Base-by-base conservation (phyloP, 2,797 vertebrate genomes). In the Rachycentron canadum region DNA sequence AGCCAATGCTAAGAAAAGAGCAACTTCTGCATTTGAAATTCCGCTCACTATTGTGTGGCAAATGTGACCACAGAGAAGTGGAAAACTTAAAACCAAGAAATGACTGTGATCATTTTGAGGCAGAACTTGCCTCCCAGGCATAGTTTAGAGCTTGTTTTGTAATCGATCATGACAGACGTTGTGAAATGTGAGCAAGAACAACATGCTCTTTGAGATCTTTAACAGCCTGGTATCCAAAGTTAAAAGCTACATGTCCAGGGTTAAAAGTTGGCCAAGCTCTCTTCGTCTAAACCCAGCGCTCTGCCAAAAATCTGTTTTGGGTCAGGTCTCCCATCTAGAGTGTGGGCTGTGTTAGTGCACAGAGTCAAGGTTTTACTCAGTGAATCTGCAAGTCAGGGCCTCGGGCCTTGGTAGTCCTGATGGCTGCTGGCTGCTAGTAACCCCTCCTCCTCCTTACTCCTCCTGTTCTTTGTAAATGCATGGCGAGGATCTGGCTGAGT, bases 291-390 rank as follows among this genome's bases (percentile, higher is more conserved):
- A 90, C 84, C 81, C 79, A 87, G 73, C 70, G 76, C 65, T 79
- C 88, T 92, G 93, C 93, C 93, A 94, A 94, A 91, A 89, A 88
- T 84, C 82, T 87, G 84, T 92, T 89, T 84, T 87, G 79, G 93
- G 92, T 93, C 93, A 91, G 69, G 76, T 84, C 89, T 91, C 80
- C 76, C 66, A 91, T 93, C 85, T 88, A 92, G 85, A 92, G 91
- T 90, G 93, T 93, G 88, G 92, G 91, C 89, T 92, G 90, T 73
- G 86, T 83, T 88, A 77, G 86, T 89, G 87, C 85, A 88, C 79
- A 73, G 84, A 93, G 91, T 94, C 91, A 91, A 91, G 89, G 90
- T 91, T 92, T 88, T 86, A 83, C 89, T 88, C 88, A 85, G 76
- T 65, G 59, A 92, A 82, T 91, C 88, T 91, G 69, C 81, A 80